phyloP scores from a whole-genome alignment of 2,888 invertebrate species.

The Osmoderma eremita region DNA sequence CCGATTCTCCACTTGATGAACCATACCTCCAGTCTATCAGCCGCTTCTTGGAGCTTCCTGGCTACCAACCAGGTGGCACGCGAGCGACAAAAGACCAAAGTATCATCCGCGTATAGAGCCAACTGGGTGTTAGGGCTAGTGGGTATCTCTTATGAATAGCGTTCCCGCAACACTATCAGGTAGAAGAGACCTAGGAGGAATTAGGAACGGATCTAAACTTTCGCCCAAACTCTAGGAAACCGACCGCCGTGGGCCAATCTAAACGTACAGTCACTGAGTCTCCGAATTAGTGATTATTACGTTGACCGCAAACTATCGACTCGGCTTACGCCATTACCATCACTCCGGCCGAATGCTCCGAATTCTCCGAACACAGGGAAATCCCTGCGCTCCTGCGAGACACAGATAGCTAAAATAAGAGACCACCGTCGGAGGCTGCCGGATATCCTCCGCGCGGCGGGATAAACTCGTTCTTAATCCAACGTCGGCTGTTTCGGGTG shows the following conservation, averaged over 20 bases:
- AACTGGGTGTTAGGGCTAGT: no score
- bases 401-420: conserved; percentile 60
- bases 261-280: conserved; percentile 19
- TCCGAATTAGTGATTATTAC: conserved; percentile 52
- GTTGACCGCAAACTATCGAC: conserved; percentile 52
- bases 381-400: conserved; percentile 60
- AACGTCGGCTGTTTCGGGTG: conserved; percentile 4
- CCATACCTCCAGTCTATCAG: no score
- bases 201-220: conserved; percentile 33
- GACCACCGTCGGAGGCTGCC: conserved; percentile 42
- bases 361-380: conserved; percentile 52
- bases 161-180: conserved; percentile 1
- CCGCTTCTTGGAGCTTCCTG: no score
- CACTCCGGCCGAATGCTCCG: conserved; percentile 47
- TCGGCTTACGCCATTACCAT: conserved; percentile 51
- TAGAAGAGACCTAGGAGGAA: conserved; percentile 18
- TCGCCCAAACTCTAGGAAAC: background rate
- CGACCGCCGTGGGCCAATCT: conserved; percentile 25
- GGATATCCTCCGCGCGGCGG: conserved; percentile 42
- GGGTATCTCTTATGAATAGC: no score
- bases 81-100: no score
- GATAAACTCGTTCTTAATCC: conserved; percentile 55
- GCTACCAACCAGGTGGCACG: no score
- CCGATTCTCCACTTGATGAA: no score
- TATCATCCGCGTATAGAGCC: no score